Conservation (phyloP, 2,113 vertebrate genomes). For the Microcebus griseorufus region DNA sequence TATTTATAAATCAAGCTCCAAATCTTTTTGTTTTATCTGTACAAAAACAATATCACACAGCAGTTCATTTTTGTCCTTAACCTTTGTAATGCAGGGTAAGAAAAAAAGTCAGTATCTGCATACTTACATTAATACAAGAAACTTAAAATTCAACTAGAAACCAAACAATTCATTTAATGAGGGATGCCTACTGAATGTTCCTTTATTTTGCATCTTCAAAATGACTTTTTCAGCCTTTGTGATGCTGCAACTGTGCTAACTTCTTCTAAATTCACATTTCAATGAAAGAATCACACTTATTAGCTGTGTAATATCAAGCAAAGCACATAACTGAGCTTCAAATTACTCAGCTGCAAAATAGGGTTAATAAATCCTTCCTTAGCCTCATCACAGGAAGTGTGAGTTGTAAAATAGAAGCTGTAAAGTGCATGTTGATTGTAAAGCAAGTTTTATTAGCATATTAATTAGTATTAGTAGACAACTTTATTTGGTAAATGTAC, state of each 20-base stretch:
- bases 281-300: neutral
- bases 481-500: neutral
- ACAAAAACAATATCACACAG: slow-evolving; percentile 31
- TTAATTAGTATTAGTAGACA: neutral
- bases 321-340: neutral
- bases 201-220: slow-evolving; percentile 3
- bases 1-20: slow-evolving; percentile 51
- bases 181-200: neutral
- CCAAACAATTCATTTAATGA: slow-evolving; percentile 21
- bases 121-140: slow-evolving; percentile 34
- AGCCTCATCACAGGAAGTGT: neutral
- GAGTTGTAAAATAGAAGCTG: neutral
- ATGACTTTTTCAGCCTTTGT: neutral
- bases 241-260: neutral
- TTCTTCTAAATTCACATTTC: slow-evolving; percentile 21
- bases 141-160: slow-evolving; percentile 43
- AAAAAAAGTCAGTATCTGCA: slow-evolving; percentile 47
- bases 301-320: neutral
- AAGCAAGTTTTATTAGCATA: neutral
- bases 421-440: neutral
- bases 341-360: neutral
- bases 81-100: neutral
- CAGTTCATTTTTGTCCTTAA: slow-evolving; percentile 55
- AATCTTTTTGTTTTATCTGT: slow-evolving; percentile 33
- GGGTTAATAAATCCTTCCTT: neutral